Evolutionary conservation across 2,113 vertebrate genomes (phyloP).

Genomic region (Gnathonemus longibarbis): DNA sequence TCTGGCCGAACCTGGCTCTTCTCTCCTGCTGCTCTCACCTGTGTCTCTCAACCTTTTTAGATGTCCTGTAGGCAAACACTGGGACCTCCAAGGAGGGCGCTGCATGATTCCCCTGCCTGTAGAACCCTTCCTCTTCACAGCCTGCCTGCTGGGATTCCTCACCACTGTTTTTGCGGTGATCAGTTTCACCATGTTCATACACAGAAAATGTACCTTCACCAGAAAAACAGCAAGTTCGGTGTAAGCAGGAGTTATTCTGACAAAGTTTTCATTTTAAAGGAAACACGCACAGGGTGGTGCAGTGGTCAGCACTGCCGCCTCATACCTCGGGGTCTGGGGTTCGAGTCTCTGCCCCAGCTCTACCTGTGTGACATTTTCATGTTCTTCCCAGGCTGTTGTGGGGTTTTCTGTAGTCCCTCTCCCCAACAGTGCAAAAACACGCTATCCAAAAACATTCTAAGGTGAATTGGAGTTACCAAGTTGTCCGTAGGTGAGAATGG

Average conservation of each 20-base stretch:
- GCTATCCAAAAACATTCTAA: not conserved
- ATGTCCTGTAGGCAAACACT: slow-evolving; percentile 53
- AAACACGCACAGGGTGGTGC: not conserved
- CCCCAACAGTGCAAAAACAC: not conserved
- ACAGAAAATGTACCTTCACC: slow-evolving; percentile 49
- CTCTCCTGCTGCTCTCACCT: slow-evolving; percentile 23
- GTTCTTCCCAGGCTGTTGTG: not conserved
- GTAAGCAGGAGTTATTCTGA: slow-evolving; percentile 52
- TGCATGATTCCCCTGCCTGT: slow-evolving; percentile 50
- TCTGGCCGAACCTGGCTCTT: slow-evolving; percentile 3
- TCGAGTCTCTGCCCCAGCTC: too few relatives aligned
- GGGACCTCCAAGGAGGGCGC: slow-evolving; percentile 48
- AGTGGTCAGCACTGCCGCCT: not conserved
- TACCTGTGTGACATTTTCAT: not conserved
- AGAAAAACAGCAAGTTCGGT: slow-evolving; percentile 54
- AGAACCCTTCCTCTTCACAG: slow-evolving; percentile 51
- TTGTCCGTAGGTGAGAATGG: not conserved
- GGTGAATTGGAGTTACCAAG: not conserved
- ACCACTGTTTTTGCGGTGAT: slow-evolving; percentile 50
- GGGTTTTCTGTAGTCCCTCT: not conserved
- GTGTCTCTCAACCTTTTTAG: slow-evolving; percentile 46
- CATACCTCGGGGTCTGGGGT: not conserved
- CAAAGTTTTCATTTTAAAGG: slow-evolving; percentile 27
- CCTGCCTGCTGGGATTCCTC: slow-evolving; percentile 41
- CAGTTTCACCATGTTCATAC: slow-evolving; percentile 52